Evolutionary conservation across 1,140 invertebrate species (phyloP), one percentile per base, ranked within the genome.

Genomic region (Drosophila kikkawai): DNA sequence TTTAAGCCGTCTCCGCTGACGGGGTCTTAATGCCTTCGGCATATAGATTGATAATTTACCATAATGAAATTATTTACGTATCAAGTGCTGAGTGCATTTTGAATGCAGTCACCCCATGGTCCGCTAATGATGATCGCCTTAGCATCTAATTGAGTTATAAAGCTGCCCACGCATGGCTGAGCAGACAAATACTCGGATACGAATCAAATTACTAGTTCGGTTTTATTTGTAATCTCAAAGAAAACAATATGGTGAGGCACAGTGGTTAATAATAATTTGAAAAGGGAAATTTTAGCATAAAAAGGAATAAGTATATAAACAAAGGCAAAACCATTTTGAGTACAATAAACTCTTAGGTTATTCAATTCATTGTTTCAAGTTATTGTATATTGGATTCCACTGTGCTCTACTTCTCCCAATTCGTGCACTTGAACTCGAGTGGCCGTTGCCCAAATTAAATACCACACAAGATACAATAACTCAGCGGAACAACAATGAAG

Each of bases 41-140:
- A 87, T 87, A 87, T 87, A 88, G 80, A 87, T 87, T 87, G 84
- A 88, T 80, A 88, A 78, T 78, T 87, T 78, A 69, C 32, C 19
- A 39, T 51, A 59, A 29, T 51, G 55, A 75, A 55, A 58, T 58
- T 60, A 80, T 75, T 85, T 45, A 39, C 75, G 48, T 60, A 80
- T 64, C 42, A 44, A 71, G 60, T 65, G 65, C 69, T 67, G 65
- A 86, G 60, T 86, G 83, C 75, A 78, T 80, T 80, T 63, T 53
- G 67, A 77, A 80, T 68, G 65, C 67, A 77, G 29, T 61, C 65
- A 15, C 59, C 74, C 45, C 56, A 42, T 37, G 17, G 32, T 39
- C 45, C 77, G 36, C 84, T 83, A 88, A 87, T 74, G 83, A 87
- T 68, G 56, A 63, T 82, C 67, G 69, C 22, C 71, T 87, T 80